These are phyloP conservation scores for Cryptoprocta ferox DNA, from an alignment of 2,797 vertebrate species.

Conservation along the genomic window DNA sequence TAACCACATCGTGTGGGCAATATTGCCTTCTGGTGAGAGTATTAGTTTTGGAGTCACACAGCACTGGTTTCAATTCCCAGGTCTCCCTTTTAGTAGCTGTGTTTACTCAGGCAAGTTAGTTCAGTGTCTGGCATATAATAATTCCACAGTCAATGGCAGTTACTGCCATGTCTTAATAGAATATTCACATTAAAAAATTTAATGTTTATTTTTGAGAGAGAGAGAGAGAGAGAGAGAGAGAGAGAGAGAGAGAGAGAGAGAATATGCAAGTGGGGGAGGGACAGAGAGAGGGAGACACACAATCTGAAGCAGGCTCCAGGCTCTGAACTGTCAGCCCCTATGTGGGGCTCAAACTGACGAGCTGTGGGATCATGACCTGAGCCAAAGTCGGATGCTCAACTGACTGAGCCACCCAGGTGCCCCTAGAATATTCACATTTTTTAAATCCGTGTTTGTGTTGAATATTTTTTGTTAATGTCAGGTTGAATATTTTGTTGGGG, in stretches of 20 bases:
- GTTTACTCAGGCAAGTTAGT: neutral
- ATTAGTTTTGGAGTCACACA: neutral
- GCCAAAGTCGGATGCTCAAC: no score
- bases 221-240: no score
- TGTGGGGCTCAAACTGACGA: no score
- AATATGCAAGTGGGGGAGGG: no score
- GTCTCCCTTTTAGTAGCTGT: neutral
- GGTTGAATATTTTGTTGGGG: neutral
- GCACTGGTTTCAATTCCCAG: neutral
- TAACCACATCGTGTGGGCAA: neutral
- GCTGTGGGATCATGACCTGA: no score
- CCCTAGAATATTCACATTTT: neutral
- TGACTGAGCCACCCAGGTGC: no score
- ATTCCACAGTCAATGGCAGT: neutral
- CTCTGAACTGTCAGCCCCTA: no score
- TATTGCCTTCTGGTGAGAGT: neutral
- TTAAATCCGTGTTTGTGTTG: neutral
- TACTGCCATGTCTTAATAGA: neutral
- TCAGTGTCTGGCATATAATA: neutral
- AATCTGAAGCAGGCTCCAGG: no score
- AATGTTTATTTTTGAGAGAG: no score
- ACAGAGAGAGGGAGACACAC: no score
- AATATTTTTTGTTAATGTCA: neutral
- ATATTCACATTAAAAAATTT: neutral
- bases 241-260: no score